Conservation (phyloP, 2,888 invertebrate species). For the Nomada fucata region DNA sequence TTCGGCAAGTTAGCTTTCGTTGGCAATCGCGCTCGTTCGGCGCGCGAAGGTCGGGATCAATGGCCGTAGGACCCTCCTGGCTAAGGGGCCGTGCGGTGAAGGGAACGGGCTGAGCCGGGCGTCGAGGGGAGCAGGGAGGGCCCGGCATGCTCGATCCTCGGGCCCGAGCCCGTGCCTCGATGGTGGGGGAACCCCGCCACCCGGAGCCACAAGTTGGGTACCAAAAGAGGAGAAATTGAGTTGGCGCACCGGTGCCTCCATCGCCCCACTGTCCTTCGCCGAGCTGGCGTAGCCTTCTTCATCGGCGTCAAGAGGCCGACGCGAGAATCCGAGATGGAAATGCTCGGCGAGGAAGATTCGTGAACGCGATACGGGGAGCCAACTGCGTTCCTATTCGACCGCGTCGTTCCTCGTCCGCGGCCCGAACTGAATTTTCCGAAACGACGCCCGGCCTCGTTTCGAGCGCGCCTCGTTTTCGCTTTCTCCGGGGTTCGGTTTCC, state of each 20-base stretch:
- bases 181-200: constrained; percentile 62
- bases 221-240: constrained; percentile 76
- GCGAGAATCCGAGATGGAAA: constrained; percentile 51
- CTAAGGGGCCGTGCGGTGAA: constrained; percentile 33
- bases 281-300: constrained; percentile 31
- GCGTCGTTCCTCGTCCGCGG: background rate
- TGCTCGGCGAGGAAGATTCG: constrained; percentile 37
- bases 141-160: constrained; percentile 65
- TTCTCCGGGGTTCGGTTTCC: background rate
- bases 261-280: constrained; percentile 14
- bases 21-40: constrained; percentile 83
- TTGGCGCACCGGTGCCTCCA: constrained; percentile 70
- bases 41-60: constrained; percentile 85
- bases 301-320: constrained; percentile 31
- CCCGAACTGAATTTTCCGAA: background rate
- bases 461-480: background rate
- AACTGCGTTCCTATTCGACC: background rate
- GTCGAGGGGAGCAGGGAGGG: constrained; percentile 52
- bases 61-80: constrained; percentile 83
- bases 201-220: constrained; percentile 73
- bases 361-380: background rate
- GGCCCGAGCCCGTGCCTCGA: constrained; percentile 29
- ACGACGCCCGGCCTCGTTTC: background rate
- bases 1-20: constrained; percentile 82
- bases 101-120: constrained; percentile 35